A percentile compares a stretch with the other conserved stretches of the same genome.
Evolutionary conservation across 2,797 vertebrate species (phyloP).

Genomic region (Crocidura indochinensis): DNA sequence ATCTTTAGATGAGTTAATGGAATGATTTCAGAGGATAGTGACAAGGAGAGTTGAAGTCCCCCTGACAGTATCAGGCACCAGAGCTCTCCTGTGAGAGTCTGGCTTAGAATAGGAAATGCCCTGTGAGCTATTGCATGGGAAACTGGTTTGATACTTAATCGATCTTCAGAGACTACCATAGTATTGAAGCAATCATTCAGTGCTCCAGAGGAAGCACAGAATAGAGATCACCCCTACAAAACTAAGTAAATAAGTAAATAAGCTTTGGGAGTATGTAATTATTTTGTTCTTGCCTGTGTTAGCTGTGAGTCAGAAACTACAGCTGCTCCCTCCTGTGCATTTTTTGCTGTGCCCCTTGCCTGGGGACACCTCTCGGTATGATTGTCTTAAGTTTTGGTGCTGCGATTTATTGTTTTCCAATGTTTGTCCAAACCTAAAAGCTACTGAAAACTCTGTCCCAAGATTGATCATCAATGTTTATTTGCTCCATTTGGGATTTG

Average conservation of each 20-base stretch:
- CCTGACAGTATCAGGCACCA: not conserved
- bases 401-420: constrained; percentile 43
- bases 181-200: constrained; percentile 52
- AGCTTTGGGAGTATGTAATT: constrained; percentile 32
- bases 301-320: not conserved
- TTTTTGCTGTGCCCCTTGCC: not conserved
- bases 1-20: constrained; percentile 36
- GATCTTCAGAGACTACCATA: constrained; percentile 61
- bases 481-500: constrained; percentile 8
- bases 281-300: constrained; percentile 50
- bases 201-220: constrained; percentile 33
- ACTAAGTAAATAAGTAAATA: not conserved
- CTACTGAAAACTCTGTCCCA: constrained; percentile 49
- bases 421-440: constrained; percentile 67
- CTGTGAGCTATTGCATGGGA: constrained; percentile 64
- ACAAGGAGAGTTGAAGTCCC: not conserved
- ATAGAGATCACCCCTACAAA: constrained; percentile 1
- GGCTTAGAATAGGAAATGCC: constrained; percentile 26
- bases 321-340: not conserved
- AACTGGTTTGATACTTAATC: constrained; percentile 54
- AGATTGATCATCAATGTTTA: constrained; percentile 34
- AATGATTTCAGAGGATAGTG: constrained; percentile 52
- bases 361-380: not conserved
- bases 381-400: not conserved
- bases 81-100: not conserved